phyloP scores from a whole-genome alignment of 2,113 vertebrate genomes.

The Marcusenius ussheri region DNA sequence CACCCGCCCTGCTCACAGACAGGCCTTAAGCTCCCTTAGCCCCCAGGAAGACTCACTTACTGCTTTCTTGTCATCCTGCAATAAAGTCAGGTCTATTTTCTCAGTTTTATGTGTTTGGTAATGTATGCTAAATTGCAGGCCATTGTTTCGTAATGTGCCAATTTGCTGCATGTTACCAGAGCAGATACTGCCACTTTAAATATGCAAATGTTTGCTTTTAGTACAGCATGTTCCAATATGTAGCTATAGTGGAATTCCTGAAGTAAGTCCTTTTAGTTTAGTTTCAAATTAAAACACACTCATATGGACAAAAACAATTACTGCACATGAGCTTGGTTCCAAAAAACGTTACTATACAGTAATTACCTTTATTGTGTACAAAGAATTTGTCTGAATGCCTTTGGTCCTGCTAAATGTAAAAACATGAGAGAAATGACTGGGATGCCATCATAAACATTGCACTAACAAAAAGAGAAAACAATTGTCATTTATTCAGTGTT shows the following conservation, averaged over 20 bases:
- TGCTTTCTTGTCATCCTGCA: not conserved
- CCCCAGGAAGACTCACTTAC: not conserved
- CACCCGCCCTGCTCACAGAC: not conserved
- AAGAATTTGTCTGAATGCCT: not conserved
- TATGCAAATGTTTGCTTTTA: not conserved
- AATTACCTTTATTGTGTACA: not conserved
- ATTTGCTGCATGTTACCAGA: not conserved
- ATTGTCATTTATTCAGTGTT: not conserved
- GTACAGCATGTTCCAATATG: not conserved
- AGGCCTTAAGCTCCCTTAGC: not conserved
- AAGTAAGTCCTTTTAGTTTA: not conserved
- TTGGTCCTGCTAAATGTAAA: not conserved
- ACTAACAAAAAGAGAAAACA: not conserved
- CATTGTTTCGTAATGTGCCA: not conserved
- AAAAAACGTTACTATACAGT: not conserved
- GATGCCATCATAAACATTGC: not conserved
- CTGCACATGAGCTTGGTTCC: not conserved
- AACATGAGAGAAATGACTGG: not conserved
- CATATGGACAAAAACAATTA: not conserved
- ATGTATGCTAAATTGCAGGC: not conserved
- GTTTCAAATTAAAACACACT: not conserved
- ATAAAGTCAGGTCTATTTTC: not conserved
- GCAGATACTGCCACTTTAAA: not conserved
- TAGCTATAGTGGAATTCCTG: not conserved
- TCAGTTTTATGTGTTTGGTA: not conserved